Evolutionary conservation across 2,113 vertebrate genomes (phyloP).

Genomic region (Stegastes partitus): DNA sequence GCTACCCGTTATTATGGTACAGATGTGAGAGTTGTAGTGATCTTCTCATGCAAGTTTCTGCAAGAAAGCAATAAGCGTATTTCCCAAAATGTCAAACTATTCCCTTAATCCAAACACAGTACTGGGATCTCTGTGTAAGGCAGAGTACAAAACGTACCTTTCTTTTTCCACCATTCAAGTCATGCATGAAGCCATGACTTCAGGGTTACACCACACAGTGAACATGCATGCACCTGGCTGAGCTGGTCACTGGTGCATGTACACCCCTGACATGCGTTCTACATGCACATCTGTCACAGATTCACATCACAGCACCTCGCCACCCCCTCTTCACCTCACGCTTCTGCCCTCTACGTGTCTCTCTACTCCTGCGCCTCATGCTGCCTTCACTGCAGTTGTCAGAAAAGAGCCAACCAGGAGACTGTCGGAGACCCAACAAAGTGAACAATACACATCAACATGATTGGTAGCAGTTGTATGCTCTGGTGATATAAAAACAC

Average conservation of each 20-base stretch:
- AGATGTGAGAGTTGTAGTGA: neutral
- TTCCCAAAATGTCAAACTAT: neutral
- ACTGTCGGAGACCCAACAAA: constrained; percentile 32
- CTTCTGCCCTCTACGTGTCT: constrained; percentile 16
- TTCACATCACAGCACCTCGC: constrained; percentile 43
- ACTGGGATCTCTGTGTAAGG: neutral
- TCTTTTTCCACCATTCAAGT: constrained; percentile 36
- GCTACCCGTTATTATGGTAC: neutral
- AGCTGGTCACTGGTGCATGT: constrained; percentile 67
- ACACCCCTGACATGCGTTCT: constrained; percentile 57
- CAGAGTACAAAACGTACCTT: neutral
- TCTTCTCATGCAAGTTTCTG: neutral
- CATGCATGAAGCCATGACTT: constrained; percentile 55
- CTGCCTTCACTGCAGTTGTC: constrained; percentile 34
- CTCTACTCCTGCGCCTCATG: constrained; percentile 16
- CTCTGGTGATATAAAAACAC: neutral
- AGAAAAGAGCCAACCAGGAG: constrained; percentile 19
- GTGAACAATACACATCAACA: constrained; percentile 25
- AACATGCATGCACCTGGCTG: constrained; percentile 65
- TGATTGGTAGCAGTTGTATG: neutral
- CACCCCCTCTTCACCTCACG: constrained; percentile 29
- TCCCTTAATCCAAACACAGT: neutral
- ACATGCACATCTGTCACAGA: constrained; percentile 73
- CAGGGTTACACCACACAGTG: constrained; percentile 26
- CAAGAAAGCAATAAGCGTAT: neutral